Conservation (phyloP, 2,888 invertebrate species). For the Hirtodrosophila confusa region DNA sequence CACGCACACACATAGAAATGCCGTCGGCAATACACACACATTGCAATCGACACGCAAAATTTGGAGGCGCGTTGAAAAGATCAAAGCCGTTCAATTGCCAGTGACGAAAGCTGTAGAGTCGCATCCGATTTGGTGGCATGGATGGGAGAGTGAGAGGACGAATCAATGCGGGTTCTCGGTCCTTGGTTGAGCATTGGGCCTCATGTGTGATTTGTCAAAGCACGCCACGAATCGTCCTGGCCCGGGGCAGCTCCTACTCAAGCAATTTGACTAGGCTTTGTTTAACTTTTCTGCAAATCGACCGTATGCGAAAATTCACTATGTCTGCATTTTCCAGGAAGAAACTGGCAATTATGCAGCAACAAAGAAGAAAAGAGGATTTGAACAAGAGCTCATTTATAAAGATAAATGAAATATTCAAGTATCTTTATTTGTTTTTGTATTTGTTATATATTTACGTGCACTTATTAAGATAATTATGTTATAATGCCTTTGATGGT, state of each 20-base stretch:
- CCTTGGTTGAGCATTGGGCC: constrained; percentile 30
- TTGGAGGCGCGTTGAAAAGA: constrained; percentile 75
- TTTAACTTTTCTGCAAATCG: constrained; percentile 28
- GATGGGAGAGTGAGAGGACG: background rate
- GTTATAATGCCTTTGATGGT: too few relatives aligned
- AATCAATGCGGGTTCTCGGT: constrained; percentile 19
- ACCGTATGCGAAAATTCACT: constrained; percentile 29
- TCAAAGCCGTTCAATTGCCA: constrained; percentile 77
- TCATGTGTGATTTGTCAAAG: constrained; percentile 72
- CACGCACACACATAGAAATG: constrained; percentile 7
- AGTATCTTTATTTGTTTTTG: too few relatives aligned
- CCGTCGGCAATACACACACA: constrained; percentile 42
- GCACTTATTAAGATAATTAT: too few relatives aligned
- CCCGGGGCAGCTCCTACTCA: constrained; percentile 33
- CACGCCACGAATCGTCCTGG: constrained; percentile 50
- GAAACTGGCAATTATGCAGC: constrained; percentile 29
- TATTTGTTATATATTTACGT: too few relatives aligned
- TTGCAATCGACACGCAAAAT: constrained; percentile 74
- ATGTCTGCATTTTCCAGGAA: constrained; percentile 33
- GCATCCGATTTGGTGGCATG: background rate
- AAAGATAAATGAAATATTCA: too few relatives aligned
- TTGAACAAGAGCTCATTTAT: background rate
- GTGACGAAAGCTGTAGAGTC: constrained; percentile 45
- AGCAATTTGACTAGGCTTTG: constrained; percentile 26
- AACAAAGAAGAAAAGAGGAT: background rate